Percentiles rank a stretch among this genome's conserved stretches.
These are phyloP conservation scores for Somateria mollissima DNA, from an alignment of 2,797 vertebrate species.

Conservation along the genomic window DNA sequence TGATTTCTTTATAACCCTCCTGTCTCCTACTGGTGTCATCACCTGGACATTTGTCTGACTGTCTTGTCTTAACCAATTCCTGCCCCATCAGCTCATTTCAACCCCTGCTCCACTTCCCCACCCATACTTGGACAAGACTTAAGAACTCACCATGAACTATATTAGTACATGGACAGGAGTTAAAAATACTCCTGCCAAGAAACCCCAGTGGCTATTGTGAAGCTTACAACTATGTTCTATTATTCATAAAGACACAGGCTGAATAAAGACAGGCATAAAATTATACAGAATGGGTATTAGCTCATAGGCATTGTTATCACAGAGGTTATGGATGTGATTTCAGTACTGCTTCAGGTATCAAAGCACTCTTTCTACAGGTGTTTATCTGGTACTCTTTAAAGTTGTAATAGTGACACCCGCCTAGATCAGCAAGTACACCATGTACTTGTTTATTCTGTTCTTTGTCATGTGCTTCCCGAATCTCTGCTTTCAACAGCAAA, in stretches of 20 bases:
- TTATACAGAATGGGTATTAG: neutral
- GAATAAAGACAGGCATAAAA: neutral
- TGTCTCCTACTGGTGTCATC: neutral
- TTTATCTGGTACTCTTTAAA: neutral
- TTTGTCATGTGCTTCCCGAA: neutral
- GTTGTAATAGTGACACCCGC: neutral
- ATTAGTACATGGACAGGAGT: neutral
- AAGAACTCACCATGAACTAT: neutral
- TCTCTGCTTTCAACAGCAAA: neutral
- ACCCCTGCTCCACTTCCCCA: rapidly evolving
- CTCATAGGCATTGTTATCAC: neutral
- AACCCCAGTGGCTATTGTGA: neutral
- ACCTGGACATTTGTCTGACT: rapidly evolving
- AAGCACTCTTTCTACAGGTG: neutral
- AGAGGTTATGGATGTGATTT: neutral
- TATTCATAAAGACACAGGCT: neutral
- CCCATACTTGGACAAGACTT: neutral
- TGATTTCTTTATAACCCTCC: neutral
- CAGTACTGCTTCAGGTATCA: neutral
- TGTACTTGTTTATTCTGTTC: constrained; percentile 25
- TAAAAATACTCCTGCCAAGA: neutral
- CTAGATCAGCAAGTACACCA: neutral
- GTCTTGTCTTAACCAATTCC: neutral
- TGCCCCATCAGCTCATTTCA: neutral
- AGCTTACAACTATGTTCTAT: neutral